phyloP scores from a whole-genome alignment of 2,797 vertebrate genomes.

The Chanos chanos region DNA sequence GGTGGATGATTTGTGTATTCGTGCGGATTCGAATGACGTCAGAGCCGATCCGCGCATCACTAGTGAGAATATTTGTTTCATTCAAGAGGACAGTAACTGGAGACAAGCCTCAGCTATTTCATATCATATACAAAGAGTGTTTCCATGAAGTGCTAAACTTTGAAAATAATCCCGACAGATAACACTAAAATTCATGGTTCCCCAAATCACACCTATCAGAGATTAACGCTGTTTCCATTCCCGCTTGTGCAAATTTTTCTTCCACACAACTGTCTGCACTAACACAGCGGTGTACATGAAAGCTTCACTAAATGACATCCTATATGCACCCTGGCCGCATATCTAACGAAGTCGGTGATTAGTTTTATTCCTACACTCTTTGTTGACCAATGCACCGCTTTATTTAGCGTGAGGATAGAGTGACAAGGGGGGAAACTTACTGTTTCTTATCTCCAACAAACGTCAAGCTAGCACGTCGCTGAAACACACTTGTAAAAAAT shows the following conservation, averaged over 20 bases:
- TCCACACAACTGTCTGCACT: constrained; percentile 1
- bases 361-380: no score
- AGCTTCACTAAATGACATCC: no score
- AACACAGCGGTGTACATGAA: neutral
- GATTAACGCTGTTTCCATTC: constrained; percentile 23
- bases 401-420: constrained; percentile 40
- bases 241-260: constrained; percentile 13
- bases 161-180: constrained; percentile 7
- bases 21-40: no score
- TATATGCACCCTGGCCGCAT: no score
- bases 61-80: neutral
- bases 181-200: neutral
- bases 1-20: no score
- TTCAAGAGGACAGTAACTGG: neutral
- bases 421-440: neutral
- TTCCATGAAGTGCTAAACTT: constrained; percentile 11
- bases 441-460: constrained; percentile 31
- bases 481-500: constrained; percentile 47
- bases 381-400: no score
- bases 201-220: constrained; percentile 16
- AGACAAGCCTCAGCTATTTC: constrained; percentile 6
- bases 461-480: constrained; percentile 33
- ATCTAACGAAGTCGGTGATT: no score
- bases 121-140: neutral
- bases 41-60: neutral